Evolutionary conservation across 2,797 vertebrate species (phyloP).

Genomic region (Rhynchonycteris naso): DNA sequence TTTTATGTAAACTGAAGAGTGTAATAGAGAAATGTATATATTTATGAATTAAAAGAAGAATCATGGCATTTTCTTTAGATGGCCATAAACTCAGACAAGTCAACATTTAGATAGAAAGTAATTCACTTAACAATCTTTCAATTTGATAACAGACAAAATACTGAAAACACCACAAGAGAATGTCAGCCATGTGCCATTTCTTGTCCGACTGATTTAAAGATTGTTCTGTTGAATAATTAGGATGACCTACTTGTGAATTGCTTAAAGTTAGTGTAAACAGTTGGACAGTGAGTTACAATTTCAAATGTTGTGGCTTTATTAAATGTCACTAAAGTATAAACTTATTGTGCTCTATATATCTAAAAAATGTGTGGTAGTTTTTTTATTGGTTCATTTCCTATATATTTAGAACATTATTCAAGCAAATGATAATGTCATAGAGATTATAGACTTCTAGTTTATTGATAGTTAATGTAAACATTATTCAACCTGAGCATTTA

Average conservation of each 20-base stretch:
- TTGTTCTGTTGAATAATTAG: slow-evolving; percentile 29
- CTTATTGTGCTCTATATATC: background rate
- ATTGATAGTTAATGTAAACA: background rate
- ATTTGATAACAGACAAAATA: slow-evolving; percentile 62
- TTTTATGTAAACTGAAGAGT: background rate
- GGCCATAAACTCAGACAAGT: slow-evolving; percentile 52
- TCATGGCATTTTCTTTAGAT: slow-evolving; percentile 5
- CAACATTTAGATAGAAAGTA: slow-evolving; percentile 56
- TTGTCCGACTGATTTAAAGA: slow-evolving; percentile 66
- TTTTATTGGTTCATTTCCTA: background rate
- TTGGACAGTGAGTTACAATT: background rate
- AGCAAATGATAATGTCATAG: background rate
- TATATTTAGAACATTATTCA: background rate
- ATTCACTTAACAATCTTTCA: slow-evolving; percentile 52
- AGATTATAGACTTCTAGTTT: background rate
- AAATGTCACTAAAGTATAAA: background rate
- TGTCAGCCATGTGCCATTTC: slow-evolving; percentile 57
- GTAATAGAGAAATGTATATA: background rate
- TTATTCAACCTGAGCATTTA: background rate
- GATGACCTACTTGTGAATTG: background rate
- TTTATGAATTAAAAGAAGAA: background rate
- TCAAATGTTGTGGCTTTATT: slow-evolving; percentile 15
- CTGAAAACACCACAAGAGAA: slow-evolving; percentile 39
- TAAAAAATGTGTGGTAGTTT: background rate
- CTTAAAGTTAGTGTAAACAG: slow-evolving; percentile 17